phyloP scores from a whole-genome alignment of 2,113 vertebrate species.

The Marmota monax region DNA sequence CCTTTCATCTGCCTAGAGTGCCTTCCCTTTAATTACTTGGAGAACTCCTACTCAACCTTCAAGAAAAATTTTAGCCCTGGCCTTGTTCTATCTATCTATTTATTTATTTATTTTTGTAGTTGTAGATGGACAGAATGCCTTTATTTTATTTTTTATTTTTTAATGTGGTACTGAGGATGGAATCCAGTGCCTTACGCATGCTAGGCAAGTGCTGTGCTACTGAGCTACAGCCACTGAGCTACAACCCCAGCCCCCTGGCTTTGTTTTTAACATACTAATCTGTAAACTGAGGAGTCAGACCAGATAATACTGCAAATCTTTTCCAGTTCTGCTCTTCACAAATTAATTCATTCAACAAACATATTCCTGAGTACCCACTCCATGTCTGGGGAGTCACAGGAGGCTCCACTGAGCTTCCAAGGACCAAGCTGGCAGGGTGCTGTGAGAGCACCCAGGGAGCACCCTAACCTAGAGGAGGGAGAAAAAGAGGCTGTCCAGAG shows the following conservation, averaged over 20 bases:
- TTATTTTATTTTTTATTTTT: too few species aligned
- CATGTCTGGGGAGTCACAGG: neutral
- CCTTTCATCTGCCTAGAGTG: neutral
- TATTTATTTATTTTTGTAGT: too few species aligned
- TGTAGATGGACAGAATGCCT: too few species aligned
- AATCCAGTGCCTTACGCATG: too few species aligned
- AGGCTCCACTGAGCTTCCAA: neutral
- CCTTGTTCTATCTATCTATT: neutral
- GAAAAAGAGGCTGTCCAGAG: neutral
- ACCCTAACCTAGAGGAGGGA: neutral
- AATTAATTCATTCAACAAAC: neutral
- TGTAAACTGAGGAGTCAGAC: neutral
- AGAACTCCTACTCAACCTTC: neutral
- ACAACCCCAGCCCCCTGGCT: neutral
- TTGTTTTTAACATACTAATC: neutral
- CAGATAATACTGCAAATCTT: neutral
- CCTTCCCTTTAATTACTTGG: neutral
- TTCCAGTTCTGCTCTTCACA: neutral
- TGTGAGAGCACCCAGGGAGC: neutral
- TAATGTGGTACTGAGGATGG: too few species aligned
- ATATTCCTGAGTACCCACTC: neutral
- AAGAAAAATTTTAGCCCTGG: neutral
- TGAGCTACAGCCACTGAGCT: too few species aligned
- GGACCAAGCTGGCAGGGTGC: neutral
- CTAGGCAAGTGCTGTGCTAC: too few species aligned